Percentiles rank a stretch among this genome's conserved stretches.
These are phyloP conservation scores for Hermatobates lingyangjiaoensis DNA, from an alignment of 1,140 invertebrate species.

Conservation along the genomic window DNA sequence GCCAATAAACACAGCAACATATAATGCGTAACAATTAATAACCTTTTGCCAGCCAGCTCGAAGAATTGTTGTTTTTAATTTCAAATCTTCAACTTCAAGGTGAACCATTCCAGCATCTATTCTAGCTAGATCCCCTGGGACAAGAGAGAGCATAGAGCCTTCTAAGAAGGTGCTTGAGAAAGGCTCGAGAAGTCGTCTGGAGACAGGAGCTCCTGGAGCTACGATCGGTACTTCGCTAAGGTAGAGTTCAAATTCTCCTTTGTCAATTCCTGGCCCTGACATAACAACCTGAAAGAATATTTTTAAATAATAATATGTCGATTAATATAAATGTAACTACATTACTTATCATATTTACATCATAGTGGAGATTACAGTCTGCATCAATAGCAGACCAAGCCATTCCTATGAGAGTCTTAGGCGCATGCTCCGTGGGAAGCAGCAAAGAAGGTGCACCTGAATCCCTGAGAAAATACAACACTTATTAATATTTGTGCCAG, in stretches of 20 bases:
- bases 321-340: not conserved
- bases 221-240: conserved; percentile 41
- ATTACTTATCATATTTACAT: conserved; percentile 30
- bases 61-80: conserved; percentile 25
- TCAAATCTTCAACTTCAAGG: conserved; percentile 32
- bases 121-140: conserved; percentile 33
- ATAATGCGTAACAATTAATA: no score
- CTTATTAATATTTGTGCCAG: no score
- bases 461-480: no score
- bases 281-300: not conserved
- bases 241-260: conserved; percentile 25
- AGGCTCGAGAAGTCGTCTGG: conserved; percentile 35
- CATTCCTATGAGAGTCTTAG: conserved; percentile 39
- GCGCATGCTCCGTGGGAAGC: conserved; percentile 26
- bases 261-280: conserved; percentile 10
- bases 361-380: conserved; percentile 66
- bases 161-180: conserved; percentile 36
- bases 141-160: conserved; percentile 36
- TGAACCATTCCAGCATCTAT: conserved; percentile 37
- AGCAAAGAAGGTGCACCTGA: conserved; percentile 42
- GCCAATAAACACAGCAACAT: conserved; percentile 2
- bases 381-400: conserved; percentile 64
- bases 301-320: conserved; percentile 1
- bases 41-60: conserved; percentile 31
- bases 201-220: conserved; percentile 40